phyloP scores from a whole-genome alignment of 2,888 invertebrate species.

The Merodon equestris region DNA sequence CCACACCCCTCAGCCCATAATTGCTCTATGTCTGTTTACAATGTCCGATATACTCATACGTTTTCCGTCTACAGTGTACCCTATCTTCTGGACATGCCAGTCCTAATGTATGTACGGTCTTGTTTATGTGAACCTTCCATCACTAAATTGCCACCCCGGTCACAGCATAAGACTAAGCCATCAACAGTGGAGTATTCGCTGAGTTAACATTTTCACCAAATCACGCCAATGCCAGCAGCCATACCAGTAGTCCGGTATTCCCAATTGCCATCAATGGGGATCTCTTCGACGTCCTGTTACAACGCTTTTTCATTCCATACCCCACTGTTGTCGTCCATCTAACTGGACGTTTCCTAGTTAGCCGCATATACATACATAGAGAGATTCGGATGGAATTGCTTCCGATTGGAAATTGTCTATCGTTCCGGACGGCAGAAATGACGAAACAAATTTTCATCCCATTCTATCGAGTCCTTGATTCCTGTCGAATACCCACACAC shows the following conservation, averaged over 20 bases:
- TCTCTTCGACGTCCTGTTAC: slow-evolving; percentile 9
- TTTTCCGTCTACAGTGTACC: slow-evolving; percentile 29
- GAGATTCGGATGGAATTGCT: slow-evolving; percentile 40
- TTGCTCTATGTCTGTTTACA: slow-evolving; percentile 62
- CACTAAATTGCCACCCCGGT: slow-evolving; percentile 63
- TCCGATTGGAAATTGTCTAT: slow-evolving; percentile 53
- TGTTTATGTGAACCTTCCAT: slow-evolving; percentile 66
- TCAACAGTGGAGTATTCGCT: slow-evolving; percentile 59
- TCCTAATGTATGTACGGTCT: slow-evolving; percentile 59
- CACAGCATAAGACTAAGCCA: slow-evolving; percentile 56
- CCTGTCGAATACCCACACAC: neutral
- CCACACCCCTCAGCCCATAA: slow-evolving; percentile 32
- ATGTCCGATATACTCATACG: slow-evolving; percentile 61
- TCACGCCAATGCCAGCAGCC: slow-evolving; percentile 39
- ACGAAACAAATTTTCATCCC: slow-evolving; percentile 38
- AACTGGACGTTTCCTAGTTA: slow-evolving; percentile 49
- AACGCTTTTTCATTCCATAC: slow-evolving; percentile 22
- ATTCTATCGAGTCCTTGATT: slow-evolving; percentile 3
- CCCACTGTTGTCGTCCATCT: slow-evolving; percentile 56
- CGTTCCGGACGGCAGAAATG: slow-evolving; percentile 10
- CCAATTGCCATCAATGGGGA: neutral
- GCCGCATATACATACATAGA: neutral
- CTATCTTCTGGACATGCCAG: slow-evolving; percentile 4
- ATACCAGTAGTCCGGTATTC: too few relatives aligned
- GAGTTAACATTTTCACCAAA: slow-evolving; percentile 65